phyloP scores from a whole-genome alignment of 2,888 invertebrate genomes.

The Amphipoea lucens region DNA sequence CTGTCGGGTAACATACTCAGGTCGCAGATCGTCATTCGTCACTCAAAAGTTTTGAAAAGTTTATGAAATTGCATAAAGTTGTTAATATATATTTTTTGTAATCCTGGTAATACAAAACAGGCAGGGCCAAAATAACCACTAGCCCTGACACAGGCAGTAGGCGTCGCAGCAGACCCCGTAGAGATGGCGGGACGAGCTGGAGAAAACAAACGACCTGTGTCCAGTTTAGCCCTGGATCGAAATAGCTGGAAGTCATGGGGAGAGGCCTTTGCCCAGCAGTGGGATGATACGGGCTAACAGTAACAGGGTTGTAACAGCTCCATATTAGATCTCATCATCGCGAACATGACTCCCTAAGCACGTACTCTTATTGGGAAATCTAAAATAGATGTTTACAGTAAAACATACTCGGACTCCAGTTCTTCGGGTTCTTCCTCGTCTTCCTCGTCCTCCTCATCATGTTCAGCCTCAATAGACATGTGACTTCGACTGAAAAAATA shows the following conservation, averaged over 20 bases:
- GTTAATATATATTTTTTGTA: too few species aligned
- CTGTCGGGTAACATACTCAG: too few species aligned
- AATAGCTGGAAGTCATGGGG: too few species aligned
- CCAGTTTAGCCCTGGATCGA: too few species aligned
- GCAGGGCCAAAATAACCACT: too few species aligned
- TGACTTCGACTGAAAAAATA: conserved; percentile 25
- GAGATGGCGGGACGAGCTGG: too few species aligned
- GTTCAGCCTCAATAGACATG: conserved; percentile 14
- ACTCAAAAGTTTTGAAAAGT: background rate
- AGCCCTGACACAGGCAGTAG: too few species aligned
- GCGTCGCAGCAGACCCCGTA: too few species aligned
- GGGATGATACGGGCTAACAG: background rate
- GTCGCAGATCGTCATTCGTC: background rate
- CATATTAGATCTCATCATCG: background rate
- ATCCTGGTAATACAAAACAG: too few species aligned
- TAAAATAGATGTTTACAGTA: background rate
- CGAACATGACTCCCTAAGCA: background rate
- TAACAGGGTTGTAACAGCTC: background rate
- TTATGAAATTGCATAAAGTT: too few species aligned
- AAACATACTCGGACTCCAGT: conserved; percentile 30
- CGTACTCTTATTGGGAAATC: background rate
- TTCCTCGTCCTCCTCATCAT: conserved; percentile 21
- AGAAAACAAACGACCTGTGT: too few species aligned
- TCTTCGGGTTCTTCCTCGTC: conserved; percentile 18
- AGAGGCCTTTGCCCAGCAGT: too few species aligned